Evolutionary conservation across 2,797 vertebrate species (phyloP), one percentile per base, ranked within the genome.

Genomic region (Denticeps clupeoides): DNA sequence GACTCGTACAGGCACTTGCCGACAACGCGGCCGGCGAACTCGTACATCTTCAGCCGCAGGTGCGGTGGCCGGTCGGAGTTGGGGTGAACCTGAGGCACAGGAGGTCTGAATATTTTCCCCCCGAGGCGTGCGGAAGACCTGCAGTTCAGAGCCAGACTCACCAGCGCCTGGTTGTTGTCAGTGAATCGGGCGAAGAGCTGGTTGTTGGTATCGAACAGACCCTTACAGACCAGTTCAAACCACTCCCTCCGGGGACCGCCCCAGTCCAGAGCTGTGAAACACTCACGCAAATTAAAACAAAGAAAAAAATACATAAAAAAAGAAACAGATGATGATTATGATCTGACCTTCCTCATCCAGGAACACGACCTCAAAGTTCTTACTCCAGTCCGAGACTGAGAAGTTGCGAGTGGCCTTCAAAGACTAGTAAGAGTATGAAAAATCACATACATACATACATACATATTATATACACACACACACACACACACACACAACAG

Each of bases 1-100:
- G 94, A 97, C 57, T 99, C 95, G 41, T 95, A 99, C 16, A 99
- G 78, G 76, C 95, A 99, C 72, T 99, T 99, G 26, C 95, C 95
- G 11, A 99, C 94, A 0, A 99, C 72, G 10, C 91, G 87, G 2
- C 95, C 95, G 0, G 94, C 94, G 77, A 99, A 97, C 71, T 99
- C 95, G 5, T 97, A 98, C 16, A 97, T 80, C 71, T 95, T 98
- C 46, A 93, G 75, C 5, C 93, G 87, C 43, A 93, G 67, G 22
- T 89, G 85, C 1, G 83, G 60, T 0, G 89, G 86, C 22, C 90
- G 86, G 5, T 88, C 87, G 1, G 93, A 82, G n/a, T 99, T 97
- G 9, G 95, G 95, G 57, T 99, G 95, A 4, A 99, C 95, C 95
- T 99, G 64, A 45, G 41, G 40, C 1, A 2, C 45, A 45, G 11